Conservation (phyloP, 2,113 vertebrate genomes). For the Columbina picui region DNA sequence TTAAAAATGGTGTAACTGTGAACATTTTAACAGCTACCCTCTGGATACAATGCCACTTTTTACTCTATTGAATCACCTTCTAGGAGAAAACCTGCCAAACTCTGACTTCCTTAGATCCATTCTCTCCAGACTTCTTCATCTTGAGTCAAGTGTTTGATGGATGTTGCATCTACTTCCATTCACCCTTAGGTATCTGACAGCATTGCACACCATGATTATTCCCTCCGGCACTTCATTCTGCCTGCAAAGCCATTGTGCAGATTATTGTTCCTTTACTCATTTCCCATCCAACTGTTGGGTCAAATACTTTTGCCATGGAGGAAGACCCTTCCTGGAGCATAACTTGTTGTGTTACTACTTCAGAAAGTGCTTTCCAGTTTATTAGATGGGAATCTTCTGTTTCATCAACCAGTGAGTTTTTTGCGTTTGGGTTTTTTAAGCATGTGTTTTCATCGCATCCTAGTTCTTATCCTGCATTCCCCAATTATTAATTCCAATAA, state of each 20-base stretch:
- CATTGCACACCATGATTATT: rapidly evolving
- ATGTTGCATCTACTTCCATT: not conserved
- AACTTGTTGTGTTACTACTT: not conserved
- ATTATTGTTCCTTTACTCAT: not conserved
- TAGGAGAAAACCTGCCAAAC: not conserved
- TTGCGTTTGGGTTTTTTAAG: not conserved
- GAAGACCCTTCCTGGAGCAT: not conserved
- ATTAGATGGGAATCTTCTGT: not conserved
- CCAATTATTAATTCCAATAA: not conserved
- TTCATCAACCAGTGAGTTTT: not conserved
- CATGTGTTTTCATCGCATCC: not conserved
- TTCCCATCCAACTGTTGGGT: not conserved
- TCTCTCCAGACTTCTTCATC: not conserved
- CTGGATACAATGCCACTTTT: not conserved
- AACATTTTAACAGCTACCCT: not conserved
- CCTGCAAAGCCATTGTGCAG: not conserved
- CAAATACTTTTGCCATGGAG: not conserved
- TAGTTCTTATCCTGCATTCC: not conserved
- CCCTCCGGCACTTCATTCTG: not conserved
- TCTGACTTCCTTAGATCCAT: not conserved
- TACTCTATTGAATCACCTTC: not conserved
- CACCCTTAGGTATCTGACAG: not conserved
- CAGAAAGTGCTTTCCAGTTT: not conserved
- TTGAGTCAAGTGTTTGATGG: not conserved
- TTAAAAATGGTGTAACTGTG: not conserved